Evolutionary conservation across 2,888 invertebrate species (phyloP).

Genomic region (Ernsta delagoae): DNA sequence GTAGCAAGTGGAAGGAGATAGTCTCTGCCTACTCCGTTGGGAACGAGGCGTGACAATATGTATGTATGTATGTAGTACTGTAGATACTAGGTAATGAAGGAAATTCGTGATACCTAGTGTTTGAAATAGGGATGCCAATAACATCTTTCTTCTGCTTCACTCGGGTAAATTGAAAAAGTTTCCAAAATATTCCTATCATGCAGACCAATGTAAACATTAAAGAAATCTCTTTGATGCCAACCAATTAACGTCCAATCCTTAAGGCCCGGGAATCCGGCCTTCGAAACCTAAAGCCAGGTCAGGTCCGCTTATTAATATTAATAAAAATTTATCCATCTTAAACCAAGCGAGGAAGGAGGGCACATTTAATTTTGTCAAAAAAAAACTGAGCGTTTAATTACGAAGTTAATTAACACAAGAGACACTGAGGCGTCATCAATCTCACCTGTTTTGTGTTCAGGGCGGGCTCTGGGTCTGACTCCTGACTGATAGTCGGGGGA

Average conservation of each 20-base stretch:
- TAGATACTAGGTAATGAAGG: too few relatives aligned
- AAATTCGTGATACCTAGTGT: too few relatives aligned
- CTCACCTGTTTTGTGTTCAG: slow-evolving; percentile 10
- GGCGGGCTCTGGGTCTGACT: not conserved
- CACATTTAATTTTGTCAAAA: slow-evolving; percentile 1
- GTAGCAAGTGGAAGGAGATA: too few relatives aligned
- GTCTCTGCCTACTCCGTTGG: too few relatives aligned
- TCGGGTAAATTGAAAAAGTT: not conserved
- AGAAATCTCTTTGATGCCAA: not conserved
- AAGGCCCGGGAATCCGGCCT: not conserved
- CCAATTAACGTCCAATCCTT: not conserved
- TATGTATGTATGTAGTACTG: too few relatives aligned
- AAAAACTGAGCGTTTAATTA: slow-evolving; percentile 7
- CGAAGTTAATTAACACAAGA: slow-evolving; percentile 8
- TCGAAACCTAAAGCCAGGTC: not conserved
- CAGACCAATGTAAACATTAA: not conserved
- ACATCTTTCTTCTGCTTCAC: too few relatives aligned
- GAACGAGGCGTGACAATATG: too few relatives aligned
- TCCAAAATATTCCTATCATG: not conserved
- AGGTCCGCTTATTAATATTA: slow-evolving; percentile 10
- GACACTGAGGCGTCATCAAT: slow-evolving; percentile 3
- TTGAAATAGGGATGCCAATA: too few relatives aligned
- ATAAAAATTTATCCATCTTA: slow-evolving; percentile 9
- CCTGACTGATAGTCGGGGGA: not conserved
- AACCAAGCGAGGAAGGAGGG: not conserved